Evolutionary conservation across 1,140 invertebrate species (phyloP).

Genomic region (Atta cephalotes): DNA sequence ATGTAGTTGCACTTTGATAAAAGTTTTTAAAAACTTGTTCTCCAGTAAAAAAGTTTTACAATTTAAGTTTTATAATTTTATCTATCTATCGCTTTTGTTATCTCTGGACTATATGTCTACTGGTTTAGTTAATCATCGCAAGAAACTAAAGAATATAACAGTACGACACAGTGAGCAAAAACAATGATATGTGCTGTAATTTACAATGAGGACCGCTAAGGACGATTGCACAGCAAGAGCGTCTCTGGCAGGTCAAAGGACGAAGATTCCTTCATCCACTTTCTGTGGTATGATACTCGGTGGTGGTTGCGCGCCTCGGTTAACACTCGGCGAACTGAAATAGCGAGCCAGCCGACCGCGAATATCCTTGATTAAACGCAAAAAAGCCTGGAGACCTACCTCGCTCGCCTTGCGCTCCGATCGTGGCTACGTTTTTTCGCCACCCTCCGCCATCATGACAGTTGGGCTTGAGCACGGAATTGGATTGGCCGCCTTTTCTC

Average conservation of each 20-base stretch:
- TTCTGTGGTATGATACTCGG: conserved; percentile 74
- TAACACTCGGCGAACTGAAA: conserved; percentile 76
- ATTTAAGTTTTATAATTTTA: neutral
- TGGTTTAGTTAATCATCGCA: neutral
- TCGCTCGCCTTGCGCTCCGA: conserved; percentile 64
- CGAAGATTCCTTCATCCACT: conserved; percentile 76
- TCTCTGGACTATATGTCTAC: neutral
- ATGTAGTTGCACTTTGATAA: too few relatives aligned
- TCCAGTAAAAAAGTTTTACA: too few relatives aligned
- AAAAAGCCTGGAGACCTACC: conserved; percentile 74
- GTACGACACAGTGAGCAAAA: conserved; percentile 30
- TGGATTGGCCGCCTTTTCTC: conserved; percentile 75
- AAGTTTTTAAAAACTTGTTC: too few relatives aligned
- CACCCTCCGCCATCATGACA: conserved; percentile 73
- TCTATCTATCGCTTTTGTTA: neutral
- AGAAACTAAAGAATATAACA: conserved; percentile 25
- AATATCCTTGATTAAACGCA: conserved; percentile 84
- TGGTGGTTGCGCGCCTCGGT: conserved; percentile 74
- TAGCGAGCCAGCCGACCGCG: conserved; percentile 80
- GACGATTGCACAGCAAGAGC: conserved; percentile 27
- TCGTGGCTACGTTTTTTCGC: conserved; percentile 73
- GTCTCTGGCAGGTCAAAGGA: conserved; percentile 70
- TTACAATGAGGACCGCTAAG: conserved; percentile 50
- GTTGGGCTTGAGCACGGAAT: conserved; percentile 75
- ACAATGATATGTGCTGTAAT: conserved; percentile 14